These are phyloP conservation scores for Epinephelus fuscoguttatus DNA, from an alignment of 2,113 vertebrate genomes.

Conservation along the genomic window DNA sequence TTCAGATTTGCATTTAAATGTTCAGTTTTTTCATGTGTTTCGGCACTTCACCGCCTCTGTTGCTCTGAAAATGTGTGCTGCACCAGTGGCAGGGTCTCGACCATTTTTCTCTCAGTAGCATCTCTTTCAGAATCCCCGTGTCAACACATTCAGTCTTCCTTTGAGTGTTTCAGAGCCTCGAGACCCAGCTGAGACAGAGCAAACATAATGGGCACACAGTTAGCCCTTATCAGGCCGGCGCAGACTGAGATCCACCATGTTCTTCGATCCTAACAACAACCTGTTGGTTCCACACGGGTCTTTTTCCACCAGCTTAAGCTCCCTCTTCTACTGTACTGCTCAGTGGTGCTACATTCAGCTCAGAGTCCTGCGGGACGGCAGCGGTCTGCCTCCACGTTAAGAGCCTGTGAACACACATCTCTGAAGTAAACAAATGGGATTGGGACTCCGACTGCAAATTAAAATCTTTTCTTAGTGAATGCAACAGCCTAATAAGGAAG, in stretches of 20 bases:
- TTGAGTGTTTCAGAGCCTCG: conserved; percentile 8
- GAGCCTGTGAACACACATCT: conserved; percentile 62
- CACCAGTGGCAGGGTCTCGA: neutral
- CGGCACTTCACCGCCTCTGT: neutral
- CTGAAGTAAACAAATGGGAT: conserved; percentile 70
- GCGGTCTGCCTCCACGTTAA: conserved; percentile 43
- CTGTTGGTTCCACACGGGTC: conserved; percentile 44
- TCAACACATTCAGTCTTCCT: conserved; percentile 36
- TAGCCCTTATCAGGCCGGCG: conserved; percentile 62
- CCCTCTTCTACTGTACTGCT: conserved; percentile 33
- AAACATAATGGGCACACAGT: conserved; percentile 50
- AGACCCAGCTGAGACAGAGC: conserved; percentile 41
- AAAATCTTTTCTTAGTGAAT: conserved; percentile 61
- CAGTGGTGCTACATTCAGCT: conserved; percentile 41
- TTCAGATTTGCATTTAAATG: neutral
- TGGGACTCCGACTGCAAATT: conserved; percentile 59
- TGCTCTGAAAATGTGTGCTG: neutral
- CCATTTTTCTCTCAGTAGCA: conserved; percentile 6
- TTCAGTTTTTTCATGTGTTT: neutral
- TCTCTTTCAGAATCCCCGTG: conserved; percentile 12
- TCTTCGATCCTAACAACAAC: conserved; percentile 38
- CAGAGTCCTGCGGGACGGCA: conserved; percentile 41
- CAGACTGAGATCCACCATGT: conserved; percentile 53
- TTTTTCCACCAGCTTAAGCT: conserved; percentile 50
- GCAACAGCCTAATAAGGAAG: conserved; percentile 43